Base-by-base conservation (phyloP, 2,888 invertebrate genomes). In the Sphinx pinastri region DNA sequence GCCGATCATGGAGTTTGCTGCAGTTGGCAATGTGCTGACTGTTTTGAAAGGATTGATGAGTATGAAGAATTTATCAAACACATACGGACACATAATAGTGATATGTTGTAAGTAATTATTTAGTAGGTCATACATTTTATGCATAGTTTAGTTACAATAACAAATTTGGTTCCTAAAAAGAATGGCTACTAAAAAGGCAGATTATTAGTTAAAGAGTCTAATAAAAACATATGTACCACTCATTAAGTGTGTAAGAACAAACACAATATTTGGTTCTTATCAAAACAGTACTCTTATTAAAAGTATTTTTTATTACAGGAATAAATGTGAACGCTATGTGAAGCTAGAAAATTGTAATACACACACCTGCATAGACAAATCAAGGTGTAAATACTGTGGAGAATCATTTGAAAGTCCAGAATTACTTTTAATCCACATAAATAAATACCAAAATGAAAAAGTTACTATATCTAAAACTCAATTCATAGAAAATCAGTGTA, bases 1-100 rank as follows among this genome's bases (percentile, higher is more conserved):
- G 19, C 13, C 12, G 13, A 57, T 19, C 57, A 57, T 31, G 57
- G 11, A 13, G 13, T 19, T 57, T 57, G 57, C 57, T 19, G 57
- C 25, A 57, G 57, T 13, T 57, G 57, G 57, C 57, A 57, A 25
- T 57, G 57, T 25, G 25, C 25, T 12, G 57, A 57, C 25, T 57
- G 57, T 31, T 31, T 57, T 13, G 25, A 12, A 13, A 57, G 19
- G 25, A 25, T 57, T 57, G 57, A 57, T 57, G 57, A 25, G 19
- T 57, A 57, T 57, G 57, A 57, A 4, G 13, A 8, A 13, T 57
- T 57, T 3, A 57, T 57, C 57, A 57, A 10, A 13, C 57, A 57
- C 5, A 25, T 57, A 10, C 19, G 13, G 57, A 57, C 57, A 25
- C 57, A 57, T 57, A 57, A 25, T 19, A 31, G 11, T 31, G 25